Evolutionary conservation across 30 jellyfish, hydroid and myxozoan genomes (phyloP).

Genomic region (Turritopsis dohrnii): DNA sequence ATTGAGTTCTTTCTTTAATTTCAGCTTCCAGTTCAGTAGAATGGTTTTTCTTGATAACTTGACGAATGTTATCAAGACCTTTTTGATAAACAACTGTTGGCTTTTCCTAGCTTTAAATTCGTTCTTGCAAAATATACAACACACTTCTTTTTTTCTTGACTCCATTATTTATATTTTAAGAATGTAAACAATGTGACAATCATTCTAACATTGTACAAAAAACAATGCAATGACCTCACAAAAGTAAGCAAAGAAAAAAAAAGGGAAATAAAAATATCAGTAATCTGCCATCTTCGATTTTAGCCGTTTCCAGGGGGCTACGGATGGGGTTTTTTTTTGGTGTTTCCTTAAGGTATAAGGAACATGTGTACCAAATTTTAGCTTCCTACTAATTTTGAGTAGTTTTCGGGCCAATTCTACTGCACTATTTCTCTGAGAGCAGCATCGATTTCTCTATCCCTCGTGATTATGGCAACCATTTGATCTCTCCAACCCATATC

Average conservation of each 20-base stretch:
- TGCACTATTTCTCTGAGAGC: too few species aligned
- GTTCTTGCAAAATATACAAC: not conserved
- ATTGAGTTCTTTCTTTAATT: not conserved
- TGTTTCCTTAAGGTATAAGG: not conserved
- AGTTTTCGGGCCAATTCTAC: not conserved
- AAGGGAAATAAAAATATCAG: too few species aligned
- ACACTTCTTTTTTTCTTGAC: not conserved
- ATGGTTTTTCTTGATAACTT: not conserved
- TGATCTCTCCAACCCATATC: too few species aligned
- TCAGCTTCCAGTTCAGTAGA: not conserved
- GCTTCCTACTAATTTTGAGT: not conserved
- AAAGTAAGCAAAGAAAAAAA: not conserved
- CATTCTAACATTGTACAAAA: not conserved
- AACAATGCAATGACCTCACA: not conserved
- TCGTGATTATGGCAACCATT: too few species aligned
- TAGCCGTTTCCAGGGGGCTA: not conserved
- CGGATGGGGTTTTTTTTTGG: not conserved
- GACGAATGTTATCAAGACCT: not conserved
- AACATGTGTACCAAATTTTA: not conserved
- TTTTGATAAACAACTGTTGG: not conserved
- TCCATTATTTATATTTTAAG: not conserved
- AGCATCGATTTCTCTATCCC: too few species aligned
- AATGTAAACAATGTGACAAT: not conserved
- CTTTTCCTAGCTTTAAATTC: not conserved
- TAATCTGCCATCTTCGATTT: not conserved